Percentiles rank a stretch among this genome's conserved stretches.
These are phyloP conservation scores for Octodon degus DNA, from an alignment of 2,113 vertebrate genomes.

Conservation along the genomic window DNA sequence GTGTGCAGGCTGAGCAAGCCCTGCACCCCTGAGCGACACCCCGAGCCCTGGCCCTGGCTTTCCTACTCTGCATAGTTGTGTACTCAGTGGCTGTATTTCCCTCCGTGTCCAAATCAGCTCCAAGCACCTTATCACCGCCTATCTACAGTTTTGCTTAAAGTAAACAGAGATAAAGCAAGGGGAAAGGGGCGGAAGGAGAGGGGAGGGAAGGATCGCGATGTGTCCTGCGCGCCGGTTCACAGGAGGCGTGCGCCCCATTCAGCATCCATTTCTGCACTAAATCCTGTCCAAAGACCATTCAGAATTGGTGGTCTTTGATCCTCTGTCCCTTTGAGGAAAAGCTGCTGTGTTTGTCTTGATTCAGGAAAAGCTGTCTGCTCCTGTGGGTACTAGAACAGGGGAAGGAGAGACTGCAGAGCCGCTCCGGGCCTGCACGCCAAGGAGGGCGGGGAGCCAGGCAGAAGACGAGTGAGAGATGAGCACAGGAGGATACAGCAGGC, in stretches of 20 bases:
- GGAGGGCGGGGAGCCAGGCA: not conserved
- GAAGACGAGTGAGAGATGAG: not conserved
- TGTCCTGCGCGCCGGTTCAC: too few species aligned
- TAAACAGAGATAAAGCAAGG: not conserved
- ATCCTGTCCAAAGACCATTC: not conserved
- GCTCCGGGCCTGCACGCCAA: accelerated
- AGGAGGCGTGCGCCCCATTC: too few species aligned
- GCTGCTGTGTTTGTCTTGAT: not conserved
- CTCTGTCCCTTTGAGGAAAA: not conserved
- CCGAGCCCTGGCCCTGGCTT: not conserved
- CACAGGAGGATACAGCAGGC: not conserved
- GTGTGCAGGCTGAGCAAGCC: not conserved
- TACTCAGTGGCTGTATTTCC: not conserved
- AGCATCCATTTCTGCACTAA: too few species aligned
- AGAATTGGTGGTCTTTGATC: not conserved
- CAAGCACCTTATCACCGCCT: not conserved
- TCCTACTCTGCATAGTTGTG: not conserved
- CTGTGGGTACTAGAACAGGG: not conserved
- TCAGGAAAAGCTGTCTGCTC: not conserved
- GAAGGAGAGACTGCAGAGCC: too few species aligned
- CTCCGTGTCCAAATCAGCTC: not conserved
- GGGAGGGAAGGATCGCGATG: not conserved
- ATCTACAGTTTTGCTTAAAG: not conserved
- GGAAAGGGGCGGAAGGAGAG: not conserved
- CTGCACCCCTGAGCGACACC: not conserved